Conservation (phyloP, 2,888 invertebrate genomes). For the Agriopis aurantiaria region DNA sequence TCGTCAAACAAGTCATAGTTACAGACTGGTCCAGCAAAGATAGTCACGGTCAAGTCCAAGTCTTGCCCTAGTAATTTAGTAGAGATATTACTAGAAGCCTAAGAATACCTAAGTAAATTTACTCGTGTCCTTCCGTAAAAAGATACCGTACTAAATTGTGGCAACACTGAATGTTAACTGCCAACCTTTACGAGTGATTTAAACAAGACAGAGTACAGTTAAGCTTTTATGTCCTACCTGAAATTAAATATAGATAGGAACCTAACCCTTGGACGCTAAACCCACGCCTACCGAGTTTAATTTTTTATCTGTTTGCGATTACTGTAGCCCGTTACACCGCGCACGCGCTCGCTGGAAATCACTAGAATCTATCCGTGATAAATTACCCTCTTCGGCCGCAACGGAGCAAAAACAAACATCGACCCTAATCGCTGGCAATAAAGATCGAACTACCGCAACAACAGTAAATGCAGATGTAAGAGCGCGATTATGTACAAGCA, state of each 20-base stretch:
- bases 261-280: slow-evolving; percentile 33
- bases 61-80: too few species aligned
- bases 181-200: slow-evolving; percentile 3
- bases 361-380: slow-evolving; percentile 61
- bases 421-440: slow-evolving; percentile 44
- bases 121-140: background rate
- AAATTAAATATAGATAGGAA: slow-evolving; percentile 33
- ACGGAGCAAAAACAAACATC: slow-evolving; percentile 40
- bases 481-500: slow-evolving; percentile 50
- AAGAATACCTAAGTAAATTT: background rate
- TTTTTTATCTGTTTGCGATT: slow-evolving; percentile 78
- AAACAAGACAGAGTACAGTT: slow-evolving; percentile 11
- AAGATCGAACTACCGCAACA: slow-evolving; percentile 36
- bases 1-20: too few species aligned
- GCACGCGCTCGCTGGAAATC: slow-evolving; percentile 66
- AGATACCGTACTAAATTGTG: background rate
- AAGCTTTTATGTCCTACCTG: slow-evolving; percentile 13
- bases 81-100: too few species aligned
- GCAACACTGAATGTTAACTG: background rate
- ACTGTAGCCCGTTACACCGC: slow-evolving; percentile 75
- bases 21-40: too few species aligned
- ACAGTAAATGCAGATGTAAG: slow-evolving; percentile 37
- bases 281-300: slow-evolving; percentile 37
- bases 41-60: too few species aligned
- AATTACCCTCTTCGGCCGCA: slow-evolving; percentile 49